Conservation (phyloP, 2,797 vertebrate genomes). For the Sparus aurata region DNA sequence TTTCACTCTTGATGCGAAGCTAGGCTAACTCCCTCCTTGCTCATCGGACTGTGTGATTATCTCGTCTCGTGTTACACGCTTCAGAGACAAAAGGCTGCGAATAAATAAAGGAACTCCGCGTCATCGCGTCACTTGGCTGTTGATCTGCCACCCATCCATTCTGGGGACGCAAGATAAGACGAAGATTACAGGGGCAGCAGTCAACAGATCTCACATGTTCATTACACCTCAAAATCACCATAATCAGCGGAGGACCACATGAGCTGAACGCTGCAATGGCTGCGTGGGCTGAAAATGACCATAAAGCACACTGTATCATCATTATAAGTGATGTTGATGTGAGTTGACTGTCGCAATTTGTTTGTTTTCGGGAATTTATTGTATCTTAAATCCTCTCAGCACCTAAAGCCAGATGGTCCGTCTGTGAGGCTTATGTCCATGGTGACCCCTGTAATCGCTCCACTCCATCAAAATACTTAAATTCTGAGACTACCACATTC, state of each 20-base stretch:
- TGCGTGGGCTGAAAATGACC: background rate
- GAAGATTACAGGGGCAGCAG: background rate
- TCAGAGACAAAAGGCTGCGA: background rate
- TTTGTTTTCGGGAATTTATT: slow-evolving; percentile 15
- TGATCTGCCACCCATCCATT: background rate
- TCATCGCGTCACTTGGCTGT: background rate
- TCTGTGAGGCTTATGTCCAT: background rate
- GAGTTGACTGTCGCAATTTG: background rate
- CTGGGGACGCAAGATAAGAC: slow-evolving; percentile 9
- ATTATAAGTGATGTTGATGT: background rate
- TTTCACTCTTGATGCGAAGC: slow-evolving; percentile 4
- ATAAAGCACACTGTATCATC: background rate
- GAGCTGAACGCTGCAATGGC: background rate
- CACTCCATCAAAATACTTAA: background rate
- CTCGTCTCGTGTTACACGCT: background rate
- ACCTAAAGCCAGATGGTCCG: slow-evolving; percentile 8
- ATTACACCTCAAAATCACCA: slow-evolving; percentile 20
- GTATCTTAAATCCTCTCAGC: slow-evolving; percentile 36
- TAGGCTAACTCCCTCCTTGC: background rate
- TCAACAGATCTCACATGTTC: background rate
- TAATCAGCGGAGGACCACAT: slow-evolving; percentile 31
- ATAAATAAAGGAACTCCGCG: background rate
- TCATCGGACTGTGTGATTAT: background rate
- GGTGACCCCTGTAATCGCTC: background rate
- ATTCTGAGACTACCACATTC: background rate